A percentile compares a stretch with the other conserved stretches of the same genome.
These are phyloP conservation scores for Brachyistius frenatus DNA, from an alignment of 2,113 vertebrate genomes.

Conservation along the genomic window DNA sequence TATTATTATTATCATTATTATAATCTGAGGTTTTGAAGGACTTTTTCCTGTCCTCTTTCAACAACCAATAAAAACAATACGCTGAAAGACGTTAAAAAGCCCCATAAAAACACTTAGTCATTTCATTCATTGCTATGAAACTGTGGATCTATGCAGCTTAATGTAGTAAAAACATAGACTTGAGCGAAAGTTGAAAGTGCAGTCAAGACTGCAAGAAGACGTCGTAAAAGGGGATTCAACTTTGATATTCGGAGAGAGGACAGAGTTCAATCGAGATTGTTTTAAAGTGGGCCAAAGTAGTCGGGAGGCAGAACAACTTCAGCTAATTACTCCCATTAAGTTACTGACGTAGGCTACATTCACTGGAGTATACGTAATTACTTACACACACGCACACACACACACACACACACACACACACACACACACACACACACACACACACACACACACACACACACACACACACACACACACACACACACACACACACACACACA, in stretches of 20 bases:
- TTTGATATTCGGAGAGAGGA: not conserved
- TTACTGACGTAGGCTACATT: not conserved
- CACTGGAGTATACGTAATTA: not conserved
- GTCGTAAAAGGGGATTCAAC: not conserved
- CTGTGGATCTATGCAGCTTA: not conserved
- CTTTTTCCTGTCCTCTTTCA: too few relatives aligned
- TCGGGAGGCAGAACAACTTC: not conserved
- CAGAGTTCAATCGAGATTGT: slow-evolving; percentile 16
- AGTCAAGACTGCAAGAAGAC: not conserved
- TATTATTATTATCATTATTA: too few relatives aligned
- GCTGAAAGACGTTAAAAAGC: too few relatives aligned
- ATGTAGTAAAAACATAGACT: not conserved
- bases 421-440: too few relatives aligned
- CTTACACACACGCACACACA: not conserved
- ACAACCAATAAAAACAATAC: too few relatives aligned
- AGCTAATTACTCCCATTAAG: not conserved
- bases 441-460: not conserved
- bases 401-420: not conserved
- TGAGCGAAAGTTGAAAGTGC: not conserved
- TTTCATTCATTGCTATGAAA: not conserved
- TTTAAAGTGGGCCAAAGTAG: not conserved
- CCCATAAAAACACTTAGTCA: too few relatives aligned
- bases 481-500: too few relatives aligned
- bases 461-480: not conserved
- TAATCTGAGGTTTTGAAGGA: too few relatives aligned